Evolutionary conservation across 1,140 invertebrate species (phyloP), one percentile per base, ranked within the genome.

Genomic region (Elymnias hypermnestra): DNA sequence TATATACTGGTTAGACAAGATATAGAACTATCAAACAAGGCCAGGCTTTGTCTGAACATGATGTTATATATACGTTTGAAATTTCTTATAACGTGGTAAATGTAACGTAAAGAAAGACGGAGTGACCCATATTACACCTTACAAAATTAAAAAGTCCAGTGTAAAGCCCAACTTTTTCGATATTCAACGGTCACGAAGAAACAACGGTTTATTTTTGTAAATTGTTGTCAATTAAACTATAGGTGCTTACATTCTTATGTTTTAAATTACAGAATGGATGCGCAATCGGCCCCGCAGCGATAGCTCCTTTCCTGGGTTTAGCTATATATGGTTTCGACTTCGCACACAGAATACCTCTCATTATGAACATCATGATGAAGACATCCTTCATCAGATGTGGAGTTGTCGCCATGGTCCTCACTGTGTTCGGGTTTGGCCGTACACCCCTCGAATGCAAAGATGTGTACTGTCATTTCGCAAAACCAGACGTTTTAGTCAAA

Each of bases 281-380:
- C 54, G 90, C 89, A 7, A 88, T 91, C 21, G 90, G 89, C 3
- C 90, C 90, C 1, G 63, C 89, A 40, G 71, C 88, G 0, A 89
- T 91, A 10, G 90, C 90, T 0, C 90, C 90, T 0, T 88, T 91
- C 36, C 87, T 92, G 22, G 90, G 90, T 1, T 69, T 92, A 6
- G 90, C 89, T 0, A 88, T 91, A 18, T 91, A 91, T 56, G 90
- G 90, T 0, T 91, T 91, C 52, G 90, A 92, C 65, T 91, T 91
- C 77, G 90, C 90, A 0, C 79, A 87, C 14, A 77, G 86, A 15
- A 90, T 92, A 10, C 85, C 90, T 0, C 71, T 82, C 12, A 53
- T 85, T 6, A 90, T 91, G 87, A 87, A 88, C 45, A 61, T 89
- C 1, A 42, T 90, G 0, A 90, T 92, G 88, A 90, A 90, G 59